Base-by-base conservation (phyloP, 2,797 vertebrate species). In the Clangula hyemalis region DNA sequence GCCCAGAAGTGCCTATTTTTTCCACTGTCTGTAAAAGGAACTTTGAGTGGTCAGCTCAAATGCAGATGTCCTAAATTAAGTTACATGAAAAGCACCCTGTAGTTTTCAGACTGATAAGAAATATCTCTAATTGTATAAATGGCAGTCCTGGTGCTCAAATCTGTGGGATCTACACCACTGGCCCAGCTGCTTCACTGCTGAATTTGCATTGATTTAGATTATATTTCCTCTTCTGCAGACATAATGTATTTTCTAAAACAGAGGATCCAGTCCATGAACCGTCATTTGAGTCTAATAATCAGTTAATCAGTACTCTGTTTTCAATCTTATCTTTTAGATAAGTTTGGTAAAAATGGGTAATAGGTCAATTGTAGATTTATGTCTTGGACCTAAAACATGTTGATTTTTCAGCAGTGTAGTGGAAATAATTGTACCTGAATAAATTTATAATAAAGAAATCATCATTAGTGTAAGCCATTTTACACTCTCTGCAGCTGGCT, bases 131-230 rank as follows among this genome's bases (percentile, higher is more conserved):
- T 71, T 80, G 22, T 73, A 66, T 85, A 95, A 96, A 89, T 77
- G 64, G 21, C 76, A 92, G 43, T 70, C 66, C 58, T 65, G 43
- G 56, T 60, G 57, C 79, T 95, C 56, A 68, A 10, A 90, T 69
- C 81, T 57, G 47, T 75, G 82, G 47, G 62, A 74, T 74, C 78
- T 85, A 41, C 65, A 66, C 30, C 5, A 13, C 38, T 39, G 49
- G 82, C 39, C 45, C 21, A n/a, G n/a, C 73, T 64, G 62, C 32
- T 57, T 86, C 51, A 43, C 61, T 49, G 88, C n/a, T 64, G n/a
- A 58, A 61, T 94, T 92, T 92, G 28, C 75, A 57, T 80, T 90
- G 81, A 93, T 94, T 86, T 72, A 57, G 51, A 89, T 95, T 86
- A 21, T 70, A 41, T 76, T 83, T 87, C 47, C 34, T 60, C 61